Base-by-base conservation (phyloP, 2,113 vertebrate species). In the Paratilapia polleni region DNA sequence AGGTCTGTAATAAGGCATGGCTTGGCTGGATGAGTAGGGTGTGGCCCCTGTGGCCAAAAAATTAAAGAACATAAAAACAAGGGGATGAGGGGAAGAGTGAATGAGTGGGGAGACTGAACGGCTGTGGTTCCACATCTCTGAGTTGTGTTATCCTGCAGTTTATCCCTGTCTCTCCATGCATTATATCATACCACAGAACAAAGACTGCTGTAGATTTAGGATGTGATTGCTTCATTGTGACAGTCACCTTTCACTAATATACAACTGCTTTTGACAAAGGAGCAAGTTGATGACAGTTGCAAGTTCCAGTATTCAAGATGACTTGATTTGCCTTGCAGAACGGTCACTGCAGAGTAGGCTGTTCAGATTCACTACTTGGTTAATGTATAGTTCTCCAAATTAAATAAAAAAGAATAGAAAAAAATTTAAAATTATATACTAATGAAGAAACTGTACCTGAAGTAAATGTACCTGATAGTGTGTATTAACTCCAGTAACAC, bases 1-100 rank as follows among this genome's bases (percentile, higher is more conserved):
- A 91, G 90, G 93, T 94, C 90, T 94, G 92, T 95, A 95, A 95
- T 94, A 93, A 94, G 92, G 92, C 92, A 77, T 81, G 88, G 92
- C 86, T 92, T 93, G 92, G 94, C 90, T 87, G 84, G 92, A 86
- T 59, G 81, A 80, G 75, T 82, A 91, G 91, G 94, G 94, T 87
- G 94, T 91, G 93, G 91, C 81, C 61, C 84, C 78, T 89, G 91
- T 63, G 80, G 91, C 91, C 92, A 80, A 94, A 89, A 95, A 95
- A 95, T 95, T 88, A 95, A 90, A 95, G 94, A 95, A 95, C 91
- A 80, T 87, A 91, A 92, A 93, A 91, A 90, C 87, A 77, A 87
- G 89, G 87, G 87, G 88, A 89, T 79, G 86, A 89, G 82, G 86
- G 89, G 70, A 87, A 93, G 87, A 86, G 74, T 82, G 88, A 87